Evolutionary conservation across 2,113 vertebrate species (phyloP).

Genomic region (Geococcyx californianus): DNA sequence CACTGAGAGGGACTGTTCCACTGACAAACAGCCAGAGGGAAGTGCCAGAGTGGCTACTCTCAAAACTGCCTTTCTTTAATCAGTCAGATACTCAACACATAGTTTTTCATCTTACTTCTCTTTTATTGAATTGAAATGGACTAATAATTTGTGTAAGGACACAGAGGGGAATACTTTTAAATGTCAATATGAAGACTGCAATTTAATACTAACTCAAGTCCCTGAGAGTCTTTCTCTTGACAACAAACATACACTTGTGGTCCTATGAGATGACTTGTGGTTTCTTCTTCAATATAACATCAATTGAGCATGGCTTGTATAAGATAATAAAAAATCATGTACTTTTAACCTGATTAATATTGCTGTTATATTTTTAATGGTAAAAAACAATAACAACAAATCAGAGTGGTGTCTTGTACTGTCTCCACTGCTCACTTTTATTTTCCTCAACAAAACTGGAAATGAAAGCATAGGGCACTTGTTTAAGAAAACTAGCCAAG

Average conservation of each 20-base stretch:
- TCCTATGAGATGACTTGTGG: background rate
- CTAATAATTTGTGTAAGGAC: conserved; percentile 34
- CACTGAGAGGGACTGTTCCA: background rate
- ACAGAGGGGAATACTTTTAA: conserved; percentile 2
- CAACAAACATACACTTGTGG: background rate
- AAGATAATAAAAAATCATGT: background rate
- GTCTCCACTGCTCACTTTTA: background rate
- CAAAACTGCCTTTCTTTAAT: conserved; percentile 7
- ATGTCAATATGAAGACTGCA: conserved; percentile 28
- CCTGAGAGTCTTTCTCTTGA: background rate
- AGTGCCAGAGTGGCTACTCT: background rate
- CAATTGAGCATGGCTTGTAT: background rate
- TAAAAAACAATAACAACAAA: background rate
- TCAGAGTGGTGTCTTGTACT: background rate
- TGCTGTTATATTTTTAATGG: background rate
- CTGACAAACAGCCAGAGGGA: background rate
- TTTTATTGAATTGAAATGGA: background rate
- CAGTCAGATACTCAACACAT: background rate
- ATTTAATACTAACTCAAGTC: background rate
- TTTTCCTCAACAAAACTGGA: background rate
- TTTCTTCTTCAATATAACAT: background rate
- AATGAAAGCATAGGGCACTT: background rate
- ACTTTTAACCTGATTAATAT: background rate
- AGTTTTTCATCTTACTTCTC: background rate
- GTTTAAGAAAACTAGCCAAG: background rate